Evolutionary conservation across 2,113 vertebrate genomes (phyloP).

Genomic region (Fulmarus glacialis): DNA sequence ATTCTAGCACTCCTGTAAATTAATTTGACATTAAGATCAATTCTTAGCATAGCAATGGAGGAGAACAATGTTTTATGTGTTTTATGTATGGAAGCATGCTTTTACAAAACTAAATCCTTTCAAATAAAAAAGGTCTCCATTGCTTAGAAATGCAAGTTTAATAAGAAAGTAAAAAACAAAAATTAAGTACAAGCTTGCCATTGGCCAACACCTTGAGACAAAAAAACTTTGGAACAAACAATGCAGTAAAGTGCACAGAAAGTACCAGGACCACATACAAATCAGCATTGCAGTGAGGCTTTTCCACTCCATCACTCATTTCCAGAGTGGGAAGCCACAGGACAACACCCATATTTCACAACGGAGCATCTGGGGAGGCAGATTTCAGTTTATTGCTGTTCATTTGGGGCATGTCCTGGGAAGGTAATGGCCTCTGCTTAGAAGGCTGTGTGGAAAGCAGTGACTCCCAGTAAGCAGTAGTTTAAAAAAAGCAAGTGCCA

Average conservation of each 20-base stretch:
- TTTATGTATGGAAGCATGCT: neutral
- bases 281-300: neutral
- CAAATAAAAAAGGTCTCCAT: neutral
- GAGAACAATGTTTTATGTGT: neutral
- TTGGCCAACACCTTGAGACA: neutral
- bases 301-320: neutral
- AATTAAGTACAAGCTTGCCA: neutral
- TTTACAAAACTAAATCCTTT: neutral
- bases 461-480: neutral
- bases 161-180: neutral
- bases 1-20: neutral
- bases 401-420: neutral
- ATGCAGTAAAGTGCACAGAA: neutral
- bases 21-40: neutral
- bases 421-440: neutral
- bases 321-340: neutral
- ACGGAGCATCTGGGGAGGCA: neutral
- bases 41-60: neutral
- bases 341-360: neutral
- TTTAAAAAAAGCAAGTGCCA: conserved; percentile 13
- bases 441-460: neutral
- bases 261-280: neutral
- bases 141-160: neutral
- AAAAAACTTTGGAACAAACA: neutral
- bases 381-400: neutral